A percentile compares a stretch with the other conserved stretches of the same genome.
Evolutionary conservation across 2,888 invertebrate genomes (phyloP).

Genomic region (Oscheius onirici): DNA sequence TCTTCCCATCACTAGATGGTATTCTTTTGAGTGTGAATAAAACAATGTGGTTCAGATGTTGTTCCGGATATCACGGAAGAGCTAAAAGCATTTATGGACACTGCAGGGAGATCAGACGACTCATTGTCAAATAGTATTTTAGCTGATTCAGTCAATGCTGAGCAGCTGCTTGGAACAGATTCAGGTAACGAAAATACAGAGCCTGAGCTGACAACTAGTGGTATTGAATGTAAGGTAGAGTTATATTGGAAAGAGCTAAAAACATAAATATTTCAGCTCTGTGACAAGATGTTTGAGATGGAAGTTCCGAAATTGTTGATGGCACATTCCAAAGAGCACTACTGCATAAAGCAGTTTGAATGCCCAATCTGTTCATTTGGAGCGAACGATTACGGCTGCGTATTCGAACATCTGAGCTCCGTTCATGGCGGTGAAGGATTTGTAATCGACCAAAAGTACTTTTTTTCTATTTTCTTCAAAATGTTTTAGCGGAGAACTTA

Average conservation of each 20-base stretch:
- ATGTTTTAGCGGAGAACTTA: constrained; percentile 2
- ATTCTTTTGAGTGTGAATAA: neutral
- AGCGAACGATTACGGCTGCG: neutral
- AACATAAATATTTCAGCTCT: neutral
- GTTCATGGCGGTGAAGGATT: neutral
- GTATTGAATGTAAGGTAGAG: neutral
- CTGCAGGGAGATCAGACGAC: neutral
- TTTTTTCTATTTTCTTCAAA: neutral
- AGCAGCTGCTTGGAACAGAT: neutral
- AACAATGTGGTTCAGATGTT: neutral
- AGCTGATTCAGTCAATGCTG: neutral
- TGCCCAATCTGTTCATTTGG: constrained; percentile 31
- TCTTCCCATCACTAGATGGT: constrained; percentile 26
- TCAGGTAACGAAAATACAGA: neutral
- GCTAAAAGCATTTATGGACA: constrained; percentile 11
- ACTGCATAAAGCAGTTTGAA: constrained; percentile 44
- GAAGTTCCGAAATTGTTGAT: constrained; percentile 32
- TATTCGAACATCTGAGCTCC: neutral
- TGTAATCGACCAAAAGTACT: constrained; percentile 20
- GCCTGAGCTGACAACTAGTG: no score
- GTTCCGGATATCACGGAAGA: constrained; percentile 7
- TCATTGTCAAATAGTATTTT: neutral
- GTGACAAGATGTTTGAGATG: neutral
- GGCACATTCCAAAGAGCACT: constrained; percentile 45
- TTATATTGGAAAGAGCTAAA: neutral